A percentile compares a stretch with the other conserved stretches of the same genome.
Conservation (phyloP, 1,140 invertebrate species). For the Drosophila kanapiae region DNA sequence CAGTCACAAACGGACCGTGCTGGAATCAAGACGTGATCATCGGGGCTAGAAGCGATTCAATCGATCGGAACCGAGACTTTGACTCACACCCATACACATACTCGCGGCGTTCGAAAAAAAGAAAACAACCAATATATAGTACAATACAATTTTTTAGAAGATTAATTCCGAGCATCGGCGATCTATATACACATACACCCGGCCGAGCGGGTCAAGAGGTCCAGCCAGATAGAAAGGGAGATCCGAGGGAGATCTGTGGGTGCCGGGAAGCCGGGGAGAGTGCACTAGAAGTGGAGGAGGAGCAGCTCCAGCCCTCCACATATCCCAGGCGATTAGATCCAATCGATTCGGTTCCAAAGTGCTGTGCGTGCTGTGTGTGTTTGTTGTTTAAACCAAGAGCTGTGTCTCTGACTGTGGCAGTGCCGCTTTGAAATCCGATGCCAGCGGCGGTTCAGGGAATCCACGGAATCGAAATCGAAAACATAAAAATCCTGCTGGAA, state of each 20-base stretch:
- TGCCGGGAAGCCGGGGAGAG: slow-evolving; percentile 20
- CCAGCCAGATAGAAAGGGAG: slow-evolving; percentile 50
- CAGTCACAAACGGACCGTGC: slow-evolving; percentile 78
- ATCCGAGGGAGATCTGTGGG: slow-evolving; percentile 8
- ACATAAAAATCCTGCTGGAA: slow-evolving; percentile 39
- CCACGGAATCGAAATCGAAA: slow-evolving; percentile 9
- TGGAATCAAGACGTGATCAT: slow-evolving; percentile 79
- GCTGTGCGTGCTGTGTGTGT: slow-evolving; percentile 14
- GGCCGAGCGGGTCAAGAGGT: slow-evolving; percentile 58
- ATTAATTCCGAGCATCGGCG: slow-evolving; percentile 61
- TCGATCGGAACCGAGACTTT: slow-evolving; percentile 37
- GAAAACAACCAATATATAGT: slow-evolving; percentile 25
- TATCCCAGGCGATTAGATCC: slow-evolving; percentile 19
- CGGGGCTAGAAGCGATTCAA: slow-evolving; percentile 52
- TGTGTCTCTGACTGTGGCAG: slow-evolving; percentile 3
- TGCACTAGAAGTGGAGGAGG: slow-evolving; percentile 22
- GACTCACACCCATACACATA: slow-evolving; percentile 31
- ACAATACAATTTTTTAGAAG: slow-evolving; percentile 50
- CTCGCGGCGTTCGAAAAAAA: slow-evolving; percentile 34
- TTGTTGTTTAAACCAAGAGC: slow-evolving; percentile 3
- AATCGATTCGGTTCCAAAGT: slow-evolving; percentile 12
- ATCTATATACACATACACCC: slow-evolving; percentile 42
- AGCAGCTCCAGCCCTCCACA: slow-evolving; percentile 40
- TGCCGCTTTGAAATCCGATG: slow-evolving; percentile 63
- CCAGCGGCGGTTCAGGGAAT: slow-evolving; percentile 53